A percentile compares a stretch with the other conserved stretches of the same genome.
Conservation (phyloP, 2,888 invertebrate genomes). For the Lagria hirta region DNA sequence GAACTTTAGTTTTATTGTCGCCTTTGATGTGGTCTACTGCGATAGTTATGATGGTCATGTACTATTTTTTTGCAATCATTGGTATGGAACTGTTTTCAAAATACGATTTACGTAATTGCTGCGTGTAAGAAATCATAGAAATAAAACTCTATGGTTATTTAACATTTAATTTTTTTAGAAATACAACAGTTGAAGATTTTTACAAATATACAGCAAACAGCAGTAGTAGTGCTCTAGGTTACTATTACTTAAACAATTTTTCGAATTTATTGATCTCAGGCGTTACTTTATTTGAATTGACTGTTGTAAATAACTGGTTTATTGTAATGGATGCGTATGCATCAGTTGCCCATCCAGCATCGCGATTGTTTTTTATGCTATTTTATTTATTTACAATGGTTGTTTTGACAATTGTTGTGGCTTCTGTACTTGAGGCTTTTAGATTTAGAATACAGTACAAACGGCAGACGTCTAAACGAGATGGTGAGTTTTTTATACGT, state of each 20-base stretch:
- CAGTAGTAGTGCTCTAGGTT: conserved; percentile 72
- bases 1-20: conserved; percentile 56
- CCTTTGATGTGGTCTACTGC: conserved; percentile 84
- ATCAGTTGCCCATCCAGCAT: conserved; percentile 68
- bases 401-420: conserved; percentile 87
- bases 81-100: conserved; percentile 86
- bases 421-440: conserved; percentile 86
- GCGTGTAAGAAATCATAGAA: conserved; percentile 61
- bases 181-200: conserved; percentile 82
- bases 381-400: conserved; percentile 90
- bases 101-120: conserved; percentile 77
- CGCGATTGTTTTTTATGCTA: conserved; percentile 82
- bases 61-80: conserved; percentile 87
- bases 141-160: conserved; percentile 8
- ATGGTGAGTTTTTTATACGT: conserved; percentile 64
- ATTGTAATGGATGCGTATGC: conserved; percentile 87
- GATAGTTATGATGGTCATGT: conserved; percentile 79
- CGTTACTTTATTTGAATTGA: conserved; percentile 85
- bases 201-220: conserved; percentile 71
- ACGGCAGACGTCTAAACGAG: conserved; percentile 73
- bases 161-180: conserved; percentile 64
- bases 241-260: conserved; percentile 86
- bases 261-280: conserved; percentile 69
- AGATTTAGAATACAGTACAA: conserved; percentile 87
- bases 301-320: conserved; percentile 92